Conservation (phyloP, 2,797 vertebrate species). For the Schizopygopsis pylzovi region DNA sequence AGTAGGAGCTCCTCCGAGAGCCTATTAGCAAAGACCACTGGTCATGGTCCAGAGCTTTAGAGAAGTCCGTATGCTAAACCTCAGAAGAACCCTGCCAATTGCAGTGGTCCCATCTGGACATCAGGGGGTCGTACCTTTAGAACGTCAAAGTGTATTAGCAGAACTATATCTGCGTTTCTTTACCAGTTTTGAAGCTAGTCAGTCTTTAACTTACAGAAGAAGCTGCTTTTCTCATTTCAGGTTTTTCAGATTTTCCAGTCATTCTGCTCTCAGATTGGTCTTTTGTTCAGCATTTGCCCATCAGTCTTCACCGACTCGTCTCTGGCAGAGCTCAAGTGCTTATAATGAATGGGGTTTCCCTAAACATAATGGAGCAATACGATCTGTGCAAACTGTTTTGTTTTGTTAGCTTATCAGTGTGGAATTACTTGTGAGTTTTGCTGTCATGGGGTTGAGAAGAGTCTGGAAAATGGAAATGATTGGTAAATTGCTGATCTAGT, state of each 20-base stretch:
- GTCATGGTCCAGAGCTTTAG: constrained; percentile 47
- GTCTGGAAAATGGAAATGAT: constrained; percentile 26
- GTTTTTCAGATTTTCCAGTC: constrained; percentile 57
- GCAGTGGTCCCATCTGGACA: constrained; percentile 30
- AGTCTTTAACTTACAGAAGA: constrained; percentile 35
- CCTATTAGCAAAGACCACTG: constrained; percentile 53
- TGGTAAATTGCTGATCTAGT: constrained; percentile 34
- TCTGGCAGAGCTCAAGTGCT: constrained; percentile 40
- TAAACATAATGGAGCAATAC: constrained; percentile 29
- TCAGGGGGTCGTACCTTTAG: constrained; percentile 33
- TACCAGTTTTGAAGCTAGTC: constrained; percentile 25
- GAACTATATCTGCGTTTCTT: constrained; percentile 37
- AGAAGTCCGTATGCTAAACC: constrained; percentile 48
- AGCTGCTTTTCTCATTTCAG: constrained; percentile 49
- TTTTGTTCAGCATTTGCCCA: constrained; percentile 39
- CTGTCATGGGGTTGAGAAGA: not conserved
- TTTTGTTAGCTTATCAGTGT: constrained; percentile 42
- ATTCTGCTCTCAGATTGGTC: constrained; percentile 28
- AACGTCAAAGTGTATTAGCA: constrained; percentile 35
- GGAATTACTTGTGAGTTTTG: constrained; percentile 34
- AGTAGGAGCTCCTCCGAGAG: constrained; percentile 40
- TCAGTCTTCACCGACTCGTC: constrained; percentile 33
- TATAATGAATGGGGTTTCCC: constrained; percentile 15
- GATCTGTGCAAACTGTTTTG: constrained; percentile 13
- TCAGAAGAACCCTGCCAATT: constrained; percentile 37